Evolutionary conservation across 1,140 invertebrate species (phyloP), one percentile per base, ranked within the genome.

Genomic region (Brachionus rotundiformis): DNA sequence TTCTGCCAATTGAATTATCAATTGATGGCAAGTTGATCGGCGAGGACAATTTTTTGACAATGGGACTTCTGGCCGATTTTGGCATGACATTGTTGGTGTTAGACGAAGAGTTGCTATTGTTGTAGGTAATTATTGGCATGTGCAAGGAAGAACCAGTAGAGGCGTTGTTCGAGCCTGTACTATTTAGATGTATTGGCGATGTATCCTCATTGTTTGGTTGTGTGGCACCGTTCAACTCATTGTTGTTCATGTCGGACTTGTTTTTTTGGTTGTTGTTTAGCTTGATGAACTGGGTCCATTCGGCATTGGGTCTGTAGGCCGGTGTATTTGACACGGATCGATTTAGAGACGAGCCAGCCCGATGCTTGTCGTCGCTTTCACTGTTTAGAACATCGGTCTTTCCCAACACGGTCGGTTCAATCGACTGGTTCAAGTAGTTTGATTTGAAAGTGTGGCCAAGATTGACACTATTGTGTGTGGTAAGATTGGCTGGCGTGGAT

Each of bases 11-110:
- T n/a, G 68, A 73, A 44, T 36, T 44, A 25, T 79, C 76, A 39
- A 79, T 79, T 11, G 76, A 79, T 59, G 76, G 76, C 54, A 79
- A 79, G 54, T 79, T 79, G 27, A 79, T 54, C 3, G 76, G 76
- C 31, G 76, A 79, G 2, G 76, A 33, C 31, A 79, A 13, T 27
- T 79, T 79, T 33, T 63, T 54, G 16, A 79, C 47, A 29, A 79
- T 29, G 3, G 76, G 76, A 59, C 76, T 79, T 63, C 36, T 79
- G 36, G 47, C 19, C 29, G 76, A 59, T 59, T 49, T 54, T 10
- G 47, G 31, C 23, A 33, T 29, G 6, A 63, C 47, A 63, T 23
- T 54, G 31, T 19, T 79, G 8, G 76, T 36, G 25, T 79, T 59
- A 10, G 59, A 59, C 23, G 76, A 79, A 23, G 68, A 73, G 23